Base-by-base conservation (phyloP, 2,797 vertebrate species). In the Echiichthys vipera region DNA sequence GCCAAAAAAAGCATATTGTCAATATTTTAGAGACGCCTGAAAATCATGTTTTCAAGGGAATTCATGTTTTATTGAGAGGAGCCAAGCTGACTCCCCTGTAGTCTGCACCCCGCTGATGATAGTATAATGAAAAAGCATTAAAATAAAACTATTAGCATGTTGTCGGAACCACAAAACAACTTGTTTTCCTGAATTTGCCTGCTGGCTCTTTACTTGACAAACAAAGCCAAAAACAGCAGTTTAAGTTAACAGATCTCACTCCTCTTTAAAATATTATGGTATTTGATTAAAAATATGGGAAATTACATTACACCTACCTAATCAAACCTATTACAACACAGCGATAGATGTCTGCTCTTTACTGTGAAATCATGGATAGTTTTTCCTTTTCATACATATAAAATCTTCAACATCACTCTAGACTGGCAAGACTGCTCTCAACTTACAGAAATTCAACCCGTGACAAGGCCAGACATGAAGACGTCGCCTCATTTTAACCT, bases 171-270 rank as follows among this genome's bases (percentile, higher is more conserved):
- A 32, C 29, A 67, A 68, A 65, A 57, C 8, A 27, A 29, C 20
- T 30, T 43, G 8, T 17, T 42, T 42, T 42, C 15, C 18, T 18
- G 15, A 18, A 42, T n/a, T 42, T 18, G 34, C 6, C 40, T 42
- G 40, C 34, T 36, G 34, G 34, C 34, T 36, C 12, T 36, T 36
- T 36, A 36, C n/a, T n/a, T n/a, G n/a, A n/a, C n/a, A n/a, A n/a
- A n/a, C n/a, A n/a, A n/a, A n/a, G n/a, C n/a, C n/a, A n/a, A n/a
- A n/a, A n/a, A n/a, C n/a, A n/a, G 63, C 70, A 62, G 64, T 76
- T 81, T 45, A 69, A 13, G 25, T 57, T 61, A 49, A 76, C 36
- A 57, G 39, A 53, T 37, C 27, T 69, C 27, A 62, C 40, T 40
- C 20, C 42, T 63, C 27, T 51, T 14, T 49, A 15, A 50, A 13